Evolutionary conservation across 2,888 invertebrate genomes (phyloP), one percentile per base, ranked within the genome.

Genomic region (Orthonevra nobilis): DNA sequence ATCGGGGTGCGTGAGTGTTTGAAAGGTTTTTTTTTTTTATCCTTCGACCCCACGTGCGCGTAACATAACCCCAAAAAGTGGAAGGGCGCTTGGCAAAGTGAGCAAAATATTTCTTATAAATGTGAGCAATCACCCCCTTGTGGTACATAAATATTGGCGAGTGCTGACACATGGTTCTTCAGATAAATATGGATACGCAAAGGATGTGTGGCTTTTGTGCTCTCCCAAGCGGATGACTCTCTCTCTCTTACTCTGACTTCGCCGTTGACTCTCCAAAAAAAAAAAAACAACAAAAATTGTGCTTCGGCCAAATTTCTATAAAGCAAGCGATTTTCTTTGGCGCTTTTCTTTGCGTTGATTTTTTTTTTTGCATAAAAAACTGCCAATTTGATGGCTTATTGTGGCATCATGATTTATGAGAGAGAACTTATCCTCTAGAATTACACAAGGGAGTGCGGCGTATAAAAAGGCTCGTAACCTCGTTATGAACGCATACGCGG

Each of bases 381-480:
- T 54, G 38, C 46, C 44, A 72, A 54, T 72, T 72, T 63, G 63
- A 63, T 72, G 63, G 70, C 63, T 72, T 56, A 72, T 72, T 46
- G 61, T 63, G 40, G 20, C 48, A 38, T 40, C 38, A 46, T 72
- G 70, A 72, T 63, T 63, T 63, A 72, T 72, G 63, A 10, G 9
- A 54, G n/a, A 20, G 54, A 54, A 46, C 63, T 54, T 63, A 72
- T 63, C 32, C n/a, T 48, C 30, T 30, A 17, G 23, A 38, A 46
- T 46, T 54, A 23, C 70, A 30, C 48, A 48, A 20, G 50, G 36
- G 70, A 61, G 44, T 36, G 36, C n/a, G n/a, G n/a, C n/a, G 23
- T 38, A 58, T 58, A 46, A 46, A n/a, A 46, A 26, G 32, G 6
- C 7, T 7, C 7, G 1, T 23, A 7, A 4, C 14, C 15, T n/a